Evolutionary conservation across 2,113 vertebrate genomes (phyloP), one percentile per base, ranked within the genome.

Genomic region (Panthera uncia): DNA sequence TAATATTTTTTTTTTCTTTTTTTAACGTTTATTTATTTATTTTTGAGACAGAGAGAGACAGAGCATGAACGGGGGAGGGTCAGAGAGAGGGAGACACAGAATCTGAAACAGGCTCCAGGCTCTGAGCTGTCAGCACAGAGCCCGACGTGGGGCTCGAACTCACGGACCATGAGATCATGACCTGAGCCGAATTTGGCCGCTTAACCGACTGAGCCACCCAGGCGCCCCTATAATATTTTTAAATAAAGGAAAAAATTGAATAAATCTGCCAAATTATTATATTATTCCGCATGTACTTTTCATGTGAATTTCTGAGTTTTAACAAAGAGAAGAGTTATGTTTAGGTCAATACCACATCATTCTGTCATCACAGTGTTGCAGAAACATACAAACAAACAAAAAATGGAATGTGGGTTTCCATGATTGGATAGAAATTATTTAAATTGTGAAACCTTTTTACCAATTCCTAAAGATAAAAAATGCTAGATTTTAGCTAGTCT

Each of bases 291-390:
- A 21, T 61, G 7, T 86, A 14, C 18, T 48, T 86, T 86, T 73
- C 52, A 86, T 94, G 27, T 15, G 10, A 45, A 48, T 94, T 86
- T 91, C 29, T 94, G 80, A 91, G 63, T 86, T 91, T 85, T 91
- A 84, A 55, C 41, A 69, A 90, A 79, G 31, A 80, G 11, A 89
- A 83, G 11, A 85, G 41, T 73, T 89, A 86, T 86, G 45, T 41
- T 73, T 94, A 21, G 3, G 68, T 52, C 18, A 21, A 4, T 27
- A 36, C 10, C 25, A 86, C 57, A 87, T 82, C 66, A 50, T 66
- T 73, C 33, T 68, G 36, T 91, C 16, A 61, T 86, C 33, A 73
- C 73, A 65, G 4, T 80, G 27, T 18, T 18, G 2, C 48, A 50
- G 36, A 52, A 50, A 85, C 68, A 71, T 10, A 25, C 19, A 73